phyloP scores from a whole-genome alignment of 2,888 invertebrate species.

The Crepidodera aurea region DNA sequence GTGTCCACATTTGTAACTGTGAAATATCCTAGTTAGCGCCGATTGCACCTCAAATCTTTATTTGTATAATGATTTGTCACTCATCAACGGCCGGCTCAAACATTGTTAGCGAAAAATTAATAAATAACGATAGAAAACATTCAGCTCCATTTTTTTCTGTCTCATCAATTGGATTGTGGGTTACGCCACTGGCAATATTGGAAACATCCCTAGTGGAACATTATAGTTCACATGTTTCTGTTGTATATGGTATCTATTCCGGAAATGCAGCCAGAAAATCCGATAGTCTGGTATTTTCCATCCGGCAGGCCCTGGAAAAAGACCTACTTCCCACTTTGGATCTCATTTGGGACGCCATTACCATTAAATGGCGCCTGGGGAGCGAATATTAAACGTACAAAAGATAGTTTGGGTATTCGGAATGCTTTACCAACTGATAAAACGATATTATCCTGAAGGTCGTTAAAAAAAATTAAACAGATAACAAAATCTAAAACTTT shows the following conservation, averaged over 20 bases:
- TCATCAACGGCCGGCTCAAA: no score
- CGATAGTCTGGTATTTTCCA: conserved; percentile 10
- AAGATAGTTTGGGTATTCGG: conserved; percentile 3
- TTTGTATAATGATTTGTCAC: no score
- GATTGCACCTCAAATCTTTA: not conserved
- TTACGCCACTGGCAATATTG: not conserved
- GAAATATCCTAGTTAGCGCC: not conserved
- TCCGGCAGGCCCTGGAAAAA: not conserved
- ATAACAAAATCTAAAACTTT: no score
- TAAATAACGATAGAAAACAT: no score
- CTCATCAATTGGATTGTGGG: no score
- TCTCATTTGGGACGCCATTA: conserved; percentile 4
- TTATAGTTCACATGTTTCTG: conserved; percentile 5
- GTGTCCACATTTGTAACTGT: not conserved
- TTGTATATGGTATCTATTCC: conserved; percentile 6
- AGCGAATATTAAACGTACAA: conserved; percentile 8
- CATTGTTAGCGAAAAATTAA: no score
- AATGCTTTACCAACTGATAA: conserved; percentile 1
- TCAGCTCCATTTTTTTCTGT: no score
- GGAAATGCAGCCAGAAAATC: conserved; percentile 9
- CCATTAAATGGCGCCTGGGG: conserved; percentile 13
- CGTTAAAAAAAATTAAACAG: no score
- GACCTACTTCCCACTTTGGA: conserved; percentile 8
- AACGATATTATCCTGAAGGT: not conserved
- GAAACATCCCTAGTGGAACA: not conserved